Conservation (phyloP, 2,113 vertebrate genomes). For the Rhineura floridana region DNA sequence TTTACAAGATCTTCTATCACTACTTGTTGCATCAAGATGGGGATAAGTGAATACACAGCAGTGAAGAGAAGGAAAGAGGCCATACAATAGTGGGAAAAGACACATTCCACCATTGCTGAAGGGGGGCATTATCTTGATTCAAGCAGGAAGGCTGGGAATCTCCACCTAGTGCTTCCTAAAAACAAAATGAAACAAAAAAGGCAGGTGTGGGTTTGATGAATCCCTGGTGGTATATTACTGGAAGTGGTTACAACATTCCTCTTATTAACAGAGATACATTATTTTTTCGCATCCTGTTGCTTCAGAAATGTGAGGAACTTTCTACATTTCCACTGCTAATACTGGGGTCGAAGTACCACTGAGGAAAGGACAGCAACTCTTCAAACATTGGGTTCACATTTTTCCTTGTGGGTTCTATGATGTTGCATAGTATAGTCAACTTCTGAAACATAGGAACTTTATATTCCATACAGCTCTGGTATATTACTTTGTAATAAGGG, state of each 20-base stretch:
- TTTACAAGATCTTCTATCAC: neutral
- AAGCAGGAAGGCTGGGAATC: neutral
- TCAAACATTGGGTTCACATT: neutral
- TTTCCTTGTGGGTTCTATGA: neutral
- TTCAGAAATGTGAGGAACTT: neutral
- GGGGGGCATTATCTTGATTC: neutral
- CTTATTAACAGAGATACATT: neutral
- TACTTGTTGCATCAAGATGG: neutral
- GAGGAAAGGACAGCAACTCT: neutral
- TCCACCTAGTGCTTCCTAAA: neutral
- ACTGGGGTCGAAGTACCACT: neutral
- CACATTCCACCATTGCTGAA: neutral
- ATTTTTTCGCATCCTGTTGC: neutral
- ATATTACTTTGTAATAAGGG: neutral
- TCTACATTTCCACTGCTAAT: neutral
- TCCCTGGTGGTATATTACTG: neutral
- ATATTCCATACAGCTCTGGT: neutral
- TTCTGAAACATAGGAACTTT: neutral
- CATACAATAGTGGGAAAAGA: neutral
- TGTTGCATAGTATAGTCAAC: no score
- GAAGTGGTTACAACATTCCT: neutral
- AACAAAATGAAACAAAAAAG: no score
- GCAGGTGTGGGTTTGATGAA: neutral
- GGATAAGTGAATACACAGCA: neutral
- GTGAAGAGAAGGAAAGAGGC: neutral